Evolutionary conservation across 2,888 invertebrate species (phyloP), one percentile per base, ranked within the genome.

Genomic region (Meiosimyza platycephala): DNA sequence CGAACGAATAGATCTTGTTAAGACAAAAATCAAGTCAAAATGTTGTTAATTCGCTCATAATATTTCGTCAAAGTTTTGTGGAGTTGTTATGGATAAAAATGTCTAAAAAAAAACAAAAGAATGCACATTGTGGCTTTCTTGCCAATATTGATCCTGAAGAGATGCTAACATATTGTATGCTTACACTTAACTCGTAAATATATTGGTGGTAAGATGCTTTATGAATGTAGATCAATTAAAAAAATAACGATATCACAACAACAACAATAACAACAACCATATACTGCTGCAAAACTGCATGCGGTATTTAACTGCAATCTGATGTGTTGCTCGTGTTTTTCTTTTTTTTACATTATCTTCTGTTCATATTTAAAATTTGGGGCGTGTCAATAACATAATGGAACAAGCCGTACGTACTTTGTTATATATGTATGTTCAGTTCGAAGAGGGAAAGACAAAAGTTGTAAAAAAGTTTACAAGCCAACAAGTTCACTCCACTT

Each of bases 301-400:
- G n/a, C n/a, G 52, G 52, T 16, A 15, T 28, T 28, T 28, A 68
- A 68, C 68, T 68, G 59, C 68, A 68, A 68, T 50, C 28, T 68
- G 50, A 68, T 59, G 57, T 68, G 48, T 68, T 68, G 16, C n/a
- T 50, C 57, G 11, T 54, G 54, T 28, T 52, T 28, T 66, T 66
- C 7, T 40, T 54, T 40, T 33, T 66, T 52, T 66, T 67, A 18
- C 40, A 40, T 40, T 59, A 33, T 22, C 62, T 18, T 22, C 18
- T 22, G 47, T 22, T 12, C 51, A 62, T 55, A 40, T 22, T 65
- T 62, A 55, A 11, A 81, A 79, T 57, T n/a, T 77, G 73, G 85
- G 85, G 85, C 85, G 85, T 85, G 82, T 80, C 85, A 82, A 84
- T 83, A 85, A 82, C 83, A 84, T 85, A 85, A 84, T 85, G 85